A percentile compares a stretch with the other conserved stretches of the same genome.
Evolutionary conservation across 64 coral and sea anemone genomes (phyloP).

Genomic region (Acropora yongei): DNA sequence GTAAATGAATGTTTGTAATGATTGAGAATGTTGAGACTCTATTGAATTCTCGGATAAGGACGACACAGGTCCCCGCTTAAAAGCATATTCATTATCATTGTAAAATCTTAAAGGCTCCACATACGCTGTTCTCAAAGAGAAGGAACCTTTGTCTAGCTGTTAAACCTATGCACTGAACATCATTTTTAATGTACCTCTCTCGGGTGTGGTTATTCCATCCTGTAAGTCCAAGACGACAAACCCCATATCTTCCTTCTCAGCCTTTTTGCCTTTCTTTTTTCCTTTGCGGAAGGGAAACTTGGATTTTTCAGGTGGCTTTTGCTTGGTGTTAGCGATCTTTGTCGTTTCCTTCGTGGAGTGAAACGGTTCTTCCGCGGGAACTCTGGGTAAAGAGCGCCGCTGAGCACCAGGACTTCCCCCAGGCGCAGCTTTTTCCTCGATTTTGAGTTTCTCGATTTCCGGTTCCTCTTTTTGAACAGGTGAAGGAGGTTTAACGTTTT

Average conservation of each 20-base stretch:
- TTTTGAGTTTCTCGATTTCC: constrained; percentile 1
- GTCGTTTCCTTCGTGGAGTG: constrained; percentile 63
- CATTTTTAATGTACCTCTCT: constrained; percentile 17
- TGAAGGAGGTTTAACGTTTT: neutral
- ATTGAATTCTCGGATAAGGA: too few relatives aligned
- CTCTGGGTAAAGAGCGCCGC: constrained; percentile 49
- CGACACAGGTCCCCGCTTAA: too few relatives aligned
- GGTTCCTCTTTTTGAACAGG: neutral
- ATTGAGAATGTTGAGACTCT: too few relatives aligned
- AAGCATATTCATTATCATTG: too few relatives aligned
- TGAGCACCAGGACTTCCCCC: constrained; percentile 24
- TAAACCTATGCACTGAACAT: neutral
- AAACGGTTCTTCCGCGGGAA: constrained; percentile 63
- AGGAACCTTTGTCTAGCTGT: neutral
- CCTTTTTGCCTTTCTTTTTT: constrained; percentile 19
- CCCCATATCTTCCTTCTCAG: constrained; percentile 45
- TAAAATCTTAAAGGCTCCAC: too few relatives aligned
- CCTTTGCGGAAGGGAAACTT: constrained; percentile 7
- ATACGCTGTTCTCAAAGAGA: too few relatives aligned
- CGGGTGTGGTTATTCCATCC: constrained; percentile 43
- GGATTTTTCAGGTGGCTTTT: constrained; percentile 13
- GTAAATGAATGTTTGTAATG: too few relatives aligned
- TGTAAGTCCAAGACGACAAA: constrained; percentile 53
- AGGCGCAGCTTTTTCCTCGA: constrained; percentile 27
- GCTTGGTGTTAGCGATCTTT: constrained; percentile 47